Evolutionary conservation across 1,140 invertebrate genomes (phyloP), one percentile per base, ranked within the genome.

Genomic region (Ditylenchus dipsaci): DNA sequence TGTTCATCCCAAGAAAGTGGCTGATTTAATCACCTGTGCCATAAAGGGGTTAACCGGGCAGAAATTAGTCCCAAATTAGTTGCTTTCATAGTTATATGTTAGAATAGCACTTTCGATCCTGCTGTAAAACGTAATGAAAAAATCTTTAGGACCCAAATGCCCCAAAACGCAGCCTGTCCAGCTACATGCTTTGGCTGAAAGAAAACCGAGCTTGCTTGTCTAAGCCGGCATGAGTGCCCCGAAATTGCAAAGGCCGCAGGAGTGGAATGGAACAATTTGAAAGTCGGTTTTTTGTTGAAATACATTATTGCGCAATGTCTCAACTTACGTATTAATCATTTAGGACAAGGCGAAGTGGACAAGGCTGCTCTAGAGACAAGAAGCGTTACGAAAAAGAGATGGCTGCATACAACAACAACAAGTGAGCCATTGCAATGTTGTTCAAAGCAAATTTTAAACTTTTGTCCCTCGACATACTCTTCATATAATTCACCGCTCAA

Each of bases 161-260:
- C 19, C 59, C 59, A 7, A 61, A 61, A n/a, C 59, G 59, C 59
- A n/a, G 29, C 29, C 47, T 61, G 59, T 23, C 19, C 59, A n/a
- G n/a, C 59, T 61, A 61, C 17, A 33, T 61, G 29, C 59, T 61
- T 30, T 61, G 59, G 59, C 59, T 61, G n/a, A 61, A 61, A 29
- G 59, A 23, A 33, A 61, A 30, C 59, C 78, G 78, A 59, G 91
- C 93, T 67, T 86, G 88, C 73, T 92, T 97, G 56, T 91, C 95
- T 76, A 86, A 88, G 30, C 95, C 13, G 91, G 91, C 15, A 89
- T 95, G 63, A 88, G 89, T 67, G 87, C 97, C 9, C 91, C 0
- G 94, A 97, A 80, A 87, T 97, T 56, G 89, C 91, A 0, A 97
- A 95, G 84, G 95, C 92, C 84, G 93, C 89, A 71, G 94, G 94